Base-by-base conservation (phyloP, 2,113 vertebrate genomes). In the Tetraodon nigroviridis region DNA sequence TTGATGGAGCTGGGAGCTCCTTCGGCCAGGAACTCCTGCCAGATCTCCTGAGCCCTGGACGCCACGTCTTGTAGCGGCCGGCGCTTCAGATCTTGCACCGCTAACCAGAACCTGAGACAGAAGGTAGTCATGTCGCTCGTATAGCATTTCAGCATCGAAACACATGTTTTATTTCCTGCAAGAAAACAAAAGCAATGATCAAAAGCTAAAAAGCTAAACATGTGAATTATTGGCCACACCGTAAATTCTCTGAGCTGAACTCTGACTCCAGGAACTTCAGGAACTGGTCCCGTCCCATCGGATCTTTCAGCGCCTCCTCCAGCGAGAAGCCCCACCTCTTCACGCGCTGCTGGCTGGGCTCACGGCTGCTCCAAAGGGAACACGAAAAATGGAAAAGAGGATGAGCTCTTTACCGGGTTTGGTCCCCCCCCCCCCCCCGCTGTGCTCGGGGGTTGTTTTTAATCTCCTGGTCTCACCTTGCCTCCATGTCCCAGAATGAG, bases 211-310 rank as follows among this genome's bases (percentile, higher is more conserved):
- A 47, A 8, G 3, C 10, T 21, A 16, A 44, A 4, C 24, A 18
- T 10, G 49, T 2, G 12, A 2, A 55, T 3, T 40, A 20, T 0
- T 3, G 15, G 1, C 7, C 75, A 92, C 84, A 97, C 95, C 93
- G 92, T 75, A 98, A 90, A 77, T 98, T 98, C 90, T 98, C 95
- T 10, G 95, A 98, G 87, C 95, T 98, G 91, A 98, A 98, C 84
- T 98, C 95, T 0, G 95, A 97, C 85, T 98, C 95, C 72, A 98
- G 81, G 76, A 97, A 98, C 74, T 94, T 94, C 69, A 97, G 88
- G 71, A 98, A 97, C 80, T 94, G 94, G 62, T 97, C 95, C 58
- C 90, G 88, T 21, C 95, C 95, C 22, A 90, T 92, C 5, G 94
- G 92, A 74, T 97, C 95, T 78, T 95, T 97, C 58, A 98, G 83